phyloP scores from a whole-genome alignment of 2,888 invertebrate species.

The Nephrotoma flavescens region DNA sequence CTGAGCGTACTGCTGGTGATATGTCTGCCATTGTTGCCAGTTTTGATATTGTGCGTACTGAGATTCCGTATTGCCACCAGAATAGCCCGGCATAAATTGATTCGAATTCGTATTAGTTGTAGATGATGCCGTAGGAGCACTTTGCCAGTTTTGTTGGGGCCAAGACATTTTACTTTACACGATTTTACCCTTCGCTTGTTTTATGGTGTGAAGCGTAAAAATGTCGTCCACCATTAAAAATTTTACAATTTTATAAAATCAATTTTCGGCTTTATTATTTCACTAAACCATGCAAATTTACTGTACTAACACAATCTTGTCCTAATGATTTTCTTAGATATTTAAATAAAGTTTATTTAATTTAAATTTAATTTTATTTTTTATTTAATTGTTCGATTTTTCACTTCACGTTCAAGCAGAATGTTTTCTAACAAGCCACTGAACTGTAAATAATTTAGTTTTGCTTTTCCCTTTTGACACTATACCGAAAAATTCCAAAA shows the following conservation, averaged over 20 bases:
- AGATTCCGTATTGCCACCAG: slow-evolving; percentile 27
- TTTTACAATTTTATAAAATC: background rate
- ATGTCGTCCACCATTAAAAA: background rate
- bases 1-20: slow-evolving; percentile 30
- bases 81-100: slow-evolving; percentile 8
- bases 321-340: background rate
- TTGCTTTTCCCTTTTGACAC: background rate
- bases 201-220: background rate
- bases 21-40: slow-evolving; percentile 32
- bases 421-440: background rate
- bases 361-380: background rate
- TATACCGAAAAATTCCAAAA: background rate
- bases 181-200: background rate
- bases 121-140: background rate
- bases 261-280: background rate
- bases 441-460: background rate
- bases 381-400: background rate
- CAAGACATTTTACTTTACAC: slow-evolving; percentile 3
- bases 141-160: slow-evolving; percentile 5
- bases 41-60: slow-evolving; percentile 30
- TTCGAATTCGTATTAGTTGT: background rate
- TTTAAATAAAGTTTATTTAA: background rate
- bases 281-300: background rate
- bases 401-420: background rate
- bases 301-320: background rate